Conservation (phyloP, 92 coral and sea anemone species). For the Siderastrea siderea region DNA sequence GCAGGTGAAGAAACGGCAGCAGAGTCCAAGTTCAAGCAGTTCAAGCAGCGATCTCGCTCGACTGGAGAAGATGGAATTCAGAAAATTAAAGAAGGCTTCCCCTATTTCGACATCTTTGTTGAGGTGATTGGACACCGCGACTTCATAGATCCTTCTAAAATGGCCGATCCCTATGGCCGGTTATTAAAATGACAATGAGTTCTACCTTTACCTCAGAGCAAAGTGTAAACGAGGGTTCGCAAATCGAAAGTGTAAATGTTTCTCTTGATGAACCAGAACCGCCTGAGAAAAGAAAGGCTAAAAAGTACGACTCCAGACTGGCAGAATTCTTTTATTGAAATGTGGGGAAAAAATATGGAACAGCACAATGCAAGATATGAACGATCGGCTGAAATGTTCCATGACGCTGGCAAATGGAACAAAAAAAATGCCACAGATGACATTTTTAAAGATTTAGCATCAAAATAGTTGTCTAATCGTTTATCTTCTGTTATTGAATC, state of each 20-base stretch:
- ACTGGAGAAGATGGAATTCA: conserved; percentile 65
- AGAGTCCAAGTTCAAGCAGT: conserved; percentile 61
- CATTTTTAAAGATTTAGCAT: too few relatives aligned
- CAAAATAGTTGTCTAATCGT: too few relatives aligned
- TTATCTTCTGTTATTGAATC: too few relatives aligned
- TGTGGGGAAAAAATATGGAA: conserved; percentile 58
- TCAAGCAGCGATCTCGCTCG: conserved; percentile 39
- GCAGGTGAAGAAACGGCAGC: too few relatives aligned
- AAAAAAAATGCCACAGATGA: conserved; percentile 20
- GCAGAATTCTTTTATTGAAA: not conserved
- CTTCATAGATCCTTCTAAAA: conserved; percentile 41
- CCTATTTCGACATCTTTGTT: conserved; percentile 51
- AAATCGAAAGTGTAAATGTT: too few relatives aligned
- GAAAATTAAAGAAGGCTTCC: conserved; percentile 57
- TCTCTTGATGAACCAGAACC: not conserved
- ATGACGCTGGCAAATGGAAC: conserved; percentile 55
- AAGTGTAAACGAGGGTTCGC: too few relatives aligned
- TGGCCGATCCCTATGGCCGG: conserved; percentile 11
- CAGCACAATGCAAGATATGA: conserved; percentile 59
- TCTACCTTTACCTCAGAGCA: not conserved
- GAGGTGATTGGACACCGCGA: conserved; percentile 55
- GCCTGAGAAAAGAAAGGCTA: not conserved
- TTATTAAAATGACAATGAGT: conserved; percentile 30
- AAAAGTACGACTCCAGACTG: too few relatives aligned
- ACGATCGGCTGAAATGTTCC: conserved; percentile 31